Base-by-base conservation (phyloP, 2,797 vertebrate species). In the Melanotaenia parkinsoni region DNA sequence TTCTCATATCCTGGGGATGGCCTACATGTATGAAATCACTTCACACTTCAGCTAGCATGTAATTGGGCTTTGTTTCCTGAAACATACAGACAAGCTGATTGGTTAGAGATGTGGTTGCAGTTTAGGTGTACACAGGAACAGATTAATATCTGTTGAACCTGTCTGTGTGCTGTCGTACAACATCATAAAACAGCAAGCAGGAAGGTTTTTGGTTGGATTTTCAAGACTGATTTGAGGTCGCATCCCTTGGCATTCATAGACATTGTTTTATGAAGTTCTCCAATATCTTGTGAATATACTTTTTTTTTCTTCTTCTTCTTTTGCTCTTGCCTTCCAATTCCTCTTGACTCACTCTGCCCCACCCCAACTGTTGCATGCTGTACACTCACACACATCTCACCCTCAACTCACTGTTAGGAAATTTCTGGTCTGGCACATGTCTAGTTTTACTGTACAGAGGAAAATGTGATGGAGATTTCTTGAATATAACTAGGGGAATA, bases 291-390 rank as follows among this genome's bases (percentile, higher is more conserved):
- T 9, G 77, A 64, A 67, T 50, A 47, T 30, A 30, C 28, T 30
- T 30, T 30, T 30, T 30, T 30, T 28, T 26, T 26, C 2, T 72
- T 80, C 66, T 18, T 43, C 18, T 43, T 18, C 37, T 12, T 38
- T 30, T 30, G 28, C 10, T 43, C 61, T 72, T 58, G 47, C 24
- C 32, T 68, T 70, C 40, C 22, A 72, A 3, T 70, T 80, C 20
- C 33, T 63, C 69, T 61, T 67, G 58, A 65, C 70, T 78, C 64
- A 40, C 33, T 58, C 26, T 69, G 84, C 90, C 86, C 74, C 89
- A 89, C 90, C 91, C 86, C 54, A 72, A 53, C 47, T 58, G 1
- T 83, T 71, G 43, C 81, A 76, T 28, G 40, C 37, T 72, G 63
- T 28, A 22, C 78, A 70, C 58, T 58, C 0, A 13, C 74, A 79